phyloP scores from a whole-genome alignment of 2,888 invertebrate species.

The Toxonevra muliebris region DNA sequence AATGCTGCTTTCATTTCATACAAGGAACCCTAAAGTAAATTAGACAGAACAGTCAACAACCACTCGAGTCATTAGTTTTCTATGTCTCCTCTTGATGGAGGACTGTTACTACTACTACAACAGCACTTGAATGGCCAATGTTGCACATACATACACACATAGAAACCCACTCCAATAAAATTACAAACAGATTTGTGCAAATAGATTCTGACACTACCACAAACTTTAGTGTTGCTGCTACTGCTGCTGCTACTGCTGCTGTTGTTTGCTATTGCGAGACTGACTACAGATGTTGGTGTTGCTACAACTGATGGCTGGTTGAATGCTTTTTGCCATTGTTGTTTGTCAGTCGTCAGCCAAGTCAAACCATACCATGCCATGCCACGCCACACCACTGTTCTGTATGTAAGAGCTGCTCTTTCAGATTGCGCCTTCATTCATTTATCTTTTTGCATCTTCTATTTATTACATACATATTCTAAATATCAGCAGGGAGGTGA shows the following conservation, averaged over 20 bases:
- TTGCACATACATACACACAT: background rate
- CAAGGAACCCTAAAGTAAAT: conserved; percentile 35
- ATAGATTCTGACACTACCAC: conserved; percentile 41
- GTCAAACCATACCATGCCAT: too few species aligned
- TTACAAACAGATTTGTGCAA: conserved; percentile 36
- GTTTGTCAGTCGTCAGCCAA: background rate
- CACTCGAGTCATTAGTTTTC: conserved; percentile 43
- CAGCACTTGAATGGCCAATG: background rate
- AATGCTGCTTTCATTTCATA: conserved; percentile 11
- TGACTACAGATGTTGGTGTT: background rate
- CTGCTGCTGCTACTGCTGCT: conserved; percentile 8
- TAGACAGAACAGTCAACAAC: conserved; percentile 41
- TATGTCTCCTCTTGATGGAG: conserved; percentile 28
- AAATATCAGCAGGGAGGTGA: too few species aligned
- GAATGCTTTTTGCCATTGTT: background rate
- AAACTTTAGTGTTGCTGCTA: conserved; percentile 28
- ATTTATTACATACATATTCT: too few species aligned
- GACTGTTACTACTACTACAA: conserved; percentile 16
- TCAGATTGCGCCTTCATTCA: conserved; percentile 30
- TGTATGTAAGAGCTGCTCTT: background rate
- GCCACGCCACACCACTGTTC: conserved; percentile 8
- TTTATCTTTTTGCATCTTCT: conserved; percentile 37
- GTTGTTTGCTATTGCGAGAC: conserved; percentile 2
- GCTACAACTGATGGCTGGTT: background rate
- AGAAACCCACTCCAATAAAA: background rate